A percentile compares a stretch with the other conserved stretches of the same genome.
These are phyloP conservation scores for Myotis planiceps DNA, from an alignment of 2,797 vertebrate species.

Conservation along the genomic window DNA sequence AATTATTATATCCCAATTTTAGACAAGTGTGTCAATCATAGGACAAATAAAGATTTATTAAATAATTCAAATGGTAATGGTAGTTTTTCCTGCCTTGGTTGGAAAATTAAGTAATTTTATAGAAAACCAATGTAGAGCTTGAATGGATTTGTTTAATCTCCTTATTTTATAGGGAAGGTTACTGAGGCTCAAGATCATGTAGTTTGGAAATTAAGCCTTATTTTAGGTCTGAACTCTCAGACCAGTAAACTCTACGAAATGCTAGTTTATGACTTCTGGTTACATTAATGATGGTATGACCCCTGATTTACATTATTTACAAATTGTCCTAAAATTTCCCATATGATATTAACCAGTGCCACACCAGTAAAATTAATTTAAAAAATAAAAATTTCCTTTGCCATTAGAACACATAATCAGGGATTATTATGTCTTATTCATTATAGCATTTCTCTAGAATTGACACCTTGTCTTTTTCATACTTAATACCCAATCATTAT, in stretches of 20 bases:
- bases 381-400: conserved; percentile 2
- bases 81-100: conserved; percentile 60
- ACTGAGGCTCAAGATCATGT: neutral
- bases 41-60: conserved; percentile 65
- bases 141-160: conserved; percentile 4
- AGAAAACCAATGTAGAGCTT: conserved; percentile 32
- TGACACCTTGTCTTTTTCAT: neutral
- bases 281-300: neutral
- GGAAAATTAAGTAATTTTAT: conserved; percentile 50
- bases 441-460: conserved; percentile 15
- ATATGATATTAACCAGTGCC: neutral
- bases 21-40: conserved; percentile 67
- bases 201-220: conserved; percentile 40
- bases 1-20: conserved; percentile 82
- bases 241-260: neutral
- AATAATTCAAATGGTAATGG: conserved; percentile 71
- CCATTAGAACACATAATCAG: neutral
- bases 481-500: neutral
- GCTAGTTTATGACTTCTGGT: neutral
- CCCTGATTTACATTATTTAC: conserved; percentile 26
- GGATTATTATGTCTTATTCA: neutral
- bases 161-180: conserved; percentile 38
- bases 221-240: conserved; percentile 21
- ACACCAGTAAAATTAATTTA: neutral
- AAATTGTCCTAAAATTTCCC: conserved; percentile 36